A percentile compares a stretch with the other conserved stretches of the same genome.
Evolutionary conservation across 2,888 invertebrate species (phyloP).

Genomic region (Boloria selene): DNA sequence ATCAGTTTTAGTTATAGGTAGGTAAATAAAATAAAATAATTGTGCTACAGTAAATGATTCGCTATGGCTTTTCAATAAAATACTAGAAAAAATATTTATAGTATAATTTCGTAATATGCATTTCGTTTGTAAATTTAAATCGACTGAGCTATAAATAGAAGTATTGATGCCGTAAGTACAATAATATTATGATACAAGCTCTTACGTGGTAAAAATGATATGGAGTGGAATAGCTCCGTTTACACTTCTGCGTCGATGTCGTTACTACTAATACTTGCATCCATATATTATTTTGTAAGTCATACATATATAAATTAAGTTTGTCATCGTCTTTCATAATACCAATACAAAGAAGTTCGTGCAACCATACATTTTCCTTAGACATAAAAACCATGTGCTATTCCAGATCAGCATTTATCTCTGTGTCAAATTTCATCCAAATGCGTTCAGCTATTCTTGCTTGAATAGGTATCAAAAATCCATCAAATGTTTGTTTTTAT

Average conservation of each 20-base stretch:
- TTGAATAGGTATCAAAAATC: too few species aligned
- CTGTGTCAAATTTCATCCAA: too few species aligned
- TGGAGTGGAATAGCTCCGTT: conserved; percentile 53
- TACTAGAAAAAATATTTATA: conserved; percentile 65
- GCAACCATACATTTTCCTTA: too few species aligned
- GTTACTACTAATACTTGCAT: conserved; percentile 2
- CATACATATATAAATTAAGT: background rate
- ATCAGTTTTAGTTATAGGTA: conserved; percentile 14
- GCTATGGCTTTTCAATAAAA: conserved; percentile 55
- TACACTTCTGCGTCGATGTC: conserved; percentile 30
- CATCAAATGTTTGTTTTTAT: too few species aligned
- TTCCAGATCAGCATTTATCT: too few species aligned
- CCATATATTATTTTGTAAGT: background rate
- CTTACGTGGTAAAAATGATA: conserved; percentile 73
- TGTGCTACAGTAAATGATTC: conserved; percentile 26
- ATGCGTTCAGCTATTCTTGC: too few species aligned
- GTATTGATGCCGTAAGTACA: conserved; percentile 50
- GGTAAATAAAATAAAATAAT: conserved; percentile 18
- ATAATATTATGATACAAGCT: conserved; percentile 67
- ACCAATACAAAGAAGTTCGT: too few species aligned
- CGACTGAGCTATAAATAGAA: conserved; percentile 57
- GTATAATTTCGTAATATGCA: conserved; percentile 46
- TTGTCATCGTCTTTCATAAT: background rate
- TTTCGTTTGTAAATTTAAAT: conserved; percentile 45
- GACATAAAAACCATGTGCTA: too few species aligned